These are phyloP conservation scores for Stomorhina lunata DNA, from an alignment of 2,888 invertebrate genomes.

Conservation along the genomic window DNA sequence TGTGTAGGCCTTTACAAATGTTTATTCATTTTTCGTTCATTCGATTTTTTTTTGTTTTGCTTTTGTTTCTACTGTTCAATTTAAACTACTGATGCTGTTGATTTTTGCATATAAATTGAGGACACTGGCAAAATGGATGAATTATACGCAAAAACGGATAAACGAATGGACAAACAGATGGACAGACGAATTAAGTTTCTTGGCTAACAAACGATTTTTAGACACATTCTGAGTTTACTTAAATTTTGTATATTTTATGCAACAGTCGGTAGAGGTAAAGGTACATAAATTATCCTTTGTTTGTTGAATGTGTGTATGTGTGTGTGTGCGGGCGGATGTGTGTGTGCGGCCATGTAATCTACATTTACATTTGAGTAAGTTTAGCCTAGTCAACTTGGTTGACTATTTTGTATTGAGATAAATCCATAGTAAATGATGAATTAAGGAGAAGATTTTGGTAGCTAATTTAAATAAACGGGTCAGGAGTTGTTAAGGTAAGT, in stretches of 20 bases:
- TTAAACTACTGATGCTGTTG: slow-evolving; percentile 23
- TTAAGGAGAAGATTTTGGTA: too few relatives aligned
- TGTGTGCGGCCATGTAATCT: slow-evolving; percentile 45
- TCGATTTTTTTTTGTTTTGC: too few relatives aligned
- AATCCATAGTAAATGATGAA: too few relatives aligned
- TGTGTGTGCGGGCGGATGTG: not conserved
- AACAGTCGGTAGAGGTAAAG: slow-evolving; percentile 6
- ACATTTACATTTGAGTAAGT: slow-evolving; percentile 31
- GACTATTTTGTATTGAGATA: too few relatives aligned
- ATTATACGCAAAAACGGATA: slow-evolving; percentile 1
- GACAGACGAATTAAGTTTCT: not conserved
- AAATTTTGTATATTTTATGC: not conserved
- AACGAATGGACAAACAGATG: too few relatives aligned
- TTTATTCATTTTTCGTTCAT: not conserved
- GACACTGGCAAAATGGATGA: slow-evolving; percentile 26
- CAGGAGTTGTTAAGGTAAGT: too few relatives aligned
- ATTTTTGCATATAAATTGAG: slow-evolving; percentile 54
- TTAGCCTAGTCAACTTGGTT: too few relatives aligned
- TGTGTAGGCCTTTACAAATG: not conserved
- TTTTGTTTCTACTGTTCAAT: not conserved
- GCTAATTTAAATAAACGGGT: too few relatives aligned
- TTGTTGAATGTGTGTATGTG: slow-evolving; percentile 4
- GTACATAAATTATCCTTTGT: slow-evolving; percentile 35
- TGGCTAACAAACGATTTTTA: slow-evolving; percentile 35
- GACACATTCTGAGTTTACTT: slow-evolving; percentile 11